Conservation (phyloP, 2,797 vertebrate species). For the Silurus lanzhouensis region DNA sequence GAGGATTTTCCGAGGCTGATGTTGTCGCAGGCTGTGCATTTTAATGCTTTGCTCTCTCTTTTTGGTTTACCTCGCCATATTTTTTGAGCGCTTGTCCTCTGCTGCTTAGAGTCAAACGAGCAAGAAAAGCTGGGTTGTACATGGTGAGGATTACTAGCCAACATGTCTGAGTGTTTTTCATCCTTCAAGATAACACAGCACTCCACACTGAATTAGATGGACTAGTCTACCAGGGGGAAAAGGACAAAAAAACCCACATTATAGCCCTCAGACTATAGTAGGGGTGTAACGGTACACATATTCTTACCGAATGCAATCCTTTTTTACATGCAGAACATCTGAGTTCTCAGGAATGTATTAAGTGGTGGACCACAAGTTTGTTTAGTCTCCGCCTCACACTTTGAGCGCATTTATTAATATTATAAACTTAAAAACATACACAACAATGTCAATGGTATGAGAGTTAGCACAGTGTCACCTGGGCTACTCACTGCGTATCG, state of each 20-base stretch:
- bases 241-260: neutral
- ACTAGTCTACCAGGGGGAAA: neutral
- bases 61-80: neutral
- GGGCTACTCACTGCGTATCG: no score
- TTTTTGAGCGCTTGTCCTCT: neutral
- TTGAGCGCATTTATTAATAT: no score
- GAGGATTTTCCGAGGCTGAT: constrained; percentile 23
- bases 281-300: no score
- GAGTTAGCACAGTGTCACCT: no score
- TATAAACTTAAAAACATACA: no score
- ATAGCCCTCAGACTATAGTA: neutral
- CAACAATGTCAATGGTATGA: no score
- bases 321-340: no score
- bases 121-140: neutral
- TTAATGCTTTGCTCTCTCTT: neutral
- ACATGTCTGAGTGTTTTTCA: constrained; percentile 1
- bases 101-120: constrained; percentile 5
- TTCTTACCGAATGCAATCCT: neutral
- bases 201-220: constrained; percentile 15
- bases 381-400: no score
- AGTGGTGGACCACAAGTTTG: no score
- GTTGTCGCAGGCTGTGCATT: constrained; percentile 1
- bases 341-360: no score
- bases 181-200: neutral
- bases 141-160: neutral